Conservation (phyloP, 2,888 invertebrate genomes). For the Dolomedes plantarius region DNA sequence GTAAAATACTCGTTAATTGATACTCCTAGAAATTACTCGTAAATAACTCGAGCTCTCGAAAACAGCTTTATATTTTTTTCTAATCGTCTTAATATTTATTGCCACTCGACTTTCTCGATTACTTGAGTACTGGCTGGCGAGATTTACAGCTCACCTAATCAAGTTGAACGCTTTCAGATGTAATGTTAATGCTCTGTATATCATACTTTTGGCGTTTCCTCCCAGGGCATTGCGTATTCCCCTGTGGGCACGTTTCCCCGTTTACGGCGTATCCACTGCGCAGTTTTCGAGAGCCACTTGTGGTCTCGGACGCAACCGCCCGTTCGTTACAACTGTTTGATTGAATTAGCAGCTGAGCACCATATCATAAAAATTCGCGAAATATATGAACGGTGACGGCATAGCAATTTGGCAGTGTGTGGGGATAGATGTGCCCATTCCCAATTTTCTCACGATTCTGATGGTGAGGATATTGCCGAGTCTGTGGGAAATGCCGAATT, state of each 20-base stretch:
- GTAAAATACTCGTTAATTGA: too few relatives aligned
- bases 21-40: too few relatives aligned
- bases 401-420: not conserved
- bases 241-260: not conserved
- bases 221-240: not conserved
- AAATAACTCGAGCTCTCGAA: too few relatives aligned
- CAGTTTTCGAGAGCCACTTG: not conserved
- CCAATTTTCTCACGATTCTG: too few relatives aligned
- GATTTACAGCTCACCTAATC: not conserved
- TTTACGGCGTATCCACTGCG: not conserved
- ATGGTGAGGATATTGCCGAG: too few relatives aligned
- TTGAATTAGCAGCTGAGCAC: slow-evolving; percentile 6
- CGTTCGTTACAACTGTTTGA: not conserved
- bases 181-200: not conserved
- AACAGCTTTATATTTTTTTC: too few relatives aligned
- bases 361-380: not conserved
- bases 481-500: too few relatives aligned
- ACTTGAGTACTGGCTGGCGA: not conserved
- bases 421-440: too few relatives aligned
- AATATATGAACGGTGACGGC: slow-evolving; percentile 3
- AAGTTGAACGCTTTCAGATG: not conserved
- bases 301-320: not conserved
- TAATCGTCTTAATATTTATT: too few relatives aligned
- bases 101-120: too few relatives aligned
- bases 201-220: not conserved